Conservation (phyloP, 1,140 invertebrate species). For the Drosophila fuyamai region DNA sequence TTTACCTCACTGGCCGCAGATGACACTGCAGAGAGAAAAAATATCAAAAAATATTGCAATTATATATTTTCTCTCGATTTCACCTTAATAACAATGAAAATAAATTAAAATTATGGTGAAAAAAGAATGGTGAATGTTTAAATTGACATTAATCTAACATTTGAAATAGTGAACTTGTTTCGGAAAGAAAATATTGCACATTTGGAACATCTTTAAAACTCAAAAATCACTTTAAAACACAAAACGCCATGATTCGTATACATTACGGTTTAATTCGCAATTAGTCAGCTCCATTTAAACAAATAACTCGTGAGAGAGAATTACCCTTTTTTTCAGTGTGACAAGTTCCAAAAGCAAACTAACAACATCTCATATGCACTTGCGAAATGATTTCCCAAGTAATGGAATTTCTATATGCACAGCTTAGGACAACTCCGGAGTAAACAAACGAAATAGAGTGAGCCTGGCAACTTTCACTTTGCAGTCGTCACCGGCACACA, state of each 20-base stretch:
- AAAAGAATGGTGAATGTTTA: too few relatives aligned
- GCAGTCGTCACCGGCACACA: constrained; percentile 11
- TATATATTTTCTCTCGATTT: too few relatives aligned
- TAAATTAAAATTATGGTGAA: background rate
- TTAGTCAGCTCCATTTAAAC: background rate
- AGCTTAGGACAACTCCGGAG: constrained; percentile 17
- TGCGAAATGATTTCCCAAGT: constrained; percentile 33
- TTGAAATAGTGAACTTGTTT: too few relatives aligned
- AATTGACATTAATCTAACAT: too few relatives aligned
- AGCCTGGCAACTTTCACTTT: constrained; percentile 28
- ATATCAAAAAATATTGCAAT: background rate
- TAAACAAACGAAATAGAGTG: constrained; percentile 13
- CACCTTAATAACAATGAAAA: too few relatives aligned
- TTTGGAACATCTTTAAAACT: too few relatives aligned
- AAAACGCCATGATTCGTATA: too few relatives aligned
- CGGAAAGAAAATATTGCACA: too few relatives aligned
- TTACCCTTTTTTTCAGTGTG: background rate
- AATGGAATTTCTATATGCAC: constrained; percentile 40
- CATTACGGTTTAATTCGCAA: too few relatives aligned
- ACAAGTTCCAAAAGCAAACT: constrained; percentile 22
- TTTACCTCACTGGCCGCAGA: constrained; percentile 35
- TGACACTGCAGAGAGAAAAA: constrained; percentile 1
- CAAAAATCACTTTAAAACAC: too few relatives aligned
- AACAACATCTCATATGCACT: constrained; percentile 28
- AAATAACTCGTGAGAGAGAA: background rate